Evolutionary conservation across 2,888 invertebrate species (phyloP), one percentile per base, ranked within the genome.

Genomic region (Caenorhabditis drosophilae): DNA sequence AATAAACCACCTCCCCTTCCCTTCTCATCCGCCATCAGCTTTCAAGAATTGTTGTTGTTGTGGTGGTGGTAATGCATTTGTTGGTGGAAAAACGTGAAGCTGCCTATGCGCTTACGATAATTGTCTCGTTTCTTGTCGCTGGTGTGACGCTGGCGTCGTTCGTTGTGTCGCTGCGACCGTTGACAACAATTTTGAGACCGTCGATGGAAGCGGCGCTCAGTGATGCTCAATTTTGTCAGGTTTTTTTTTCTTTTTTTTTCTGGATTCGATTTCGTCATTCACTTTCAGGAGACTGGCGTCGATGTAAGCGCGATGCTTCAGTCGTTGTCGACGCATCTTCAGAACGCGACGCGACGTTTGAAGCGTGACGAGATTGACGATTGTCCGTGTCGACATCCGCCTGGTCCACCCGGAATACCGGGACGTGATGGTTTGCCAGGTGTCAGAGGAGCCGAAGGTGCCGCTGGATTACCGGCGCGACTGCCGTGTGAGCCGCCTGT

Each of bases 401-500:
- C 60, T 16, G 81, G 81, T 9, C 67, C 68, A 0, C 75, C 76
- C 1, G 81, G 81, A n/a, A 47, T 77, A 6, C 61, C 78, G 4
- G 81, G 81, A 3, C 56, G 81, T 22, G 67, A 63, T 15, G 81
- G 80, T 1, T 34, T 81, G 40, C 62, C 73, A 16, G 80, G 80
- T 25, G 34, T 64, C 9, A 58, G 51, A 22, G 70, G 71, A 18
- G 61, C 68, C 1, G 68, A 58, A 23, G 73, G 81, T 2, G 67
- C 75, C 4, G 75, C 73, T 3, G 78, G 77, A 34, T 52, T 67
- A 18, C 79, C 79, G 1, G 79, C 81, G n/a, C 51, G 81, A 7
- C 73, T 81, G 2, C 81, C 81, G 1, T 81, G 81, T 53, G 75
- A 80, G 34, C 70, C 77, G 2, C 68, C 76, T 2, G 59, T 74